phyloP scores from a whole-genome alignment of 2,113 vertebrate species.

The Xiphorhynchus elegans region DNA sequence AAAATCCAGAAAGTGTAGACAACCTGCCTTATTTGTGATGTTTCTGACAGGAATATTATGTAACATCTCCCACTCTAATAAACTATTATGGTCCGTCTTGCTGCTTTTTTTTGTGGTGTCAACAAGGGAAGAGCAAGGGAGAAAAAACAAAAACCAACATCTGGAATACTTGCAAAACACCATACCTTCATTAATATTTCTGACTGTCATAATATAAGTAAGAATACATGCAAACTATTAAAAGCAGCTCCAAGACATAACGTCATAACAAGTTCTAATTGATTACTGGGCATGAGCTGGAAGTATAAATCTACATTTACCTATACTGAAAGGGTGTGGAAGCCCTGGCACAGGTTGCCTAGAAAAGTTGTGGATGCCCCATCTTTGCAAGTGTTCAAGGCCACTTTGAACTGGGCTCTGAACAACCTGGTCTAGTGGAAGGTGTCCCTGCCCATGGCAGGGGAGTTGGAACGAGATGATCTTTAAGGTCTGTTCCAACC shows the following conservation, averaged over 20 bases:
- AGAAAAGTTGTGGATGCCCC: too few relatives aligned
- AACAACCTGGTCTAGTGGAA: neutral
- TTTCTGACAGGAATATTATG: neutral
- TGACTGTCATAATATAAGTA: neutral
- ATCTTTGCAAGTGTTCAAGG: too few relatives aligned
- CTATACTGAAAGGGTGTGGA: neutral
- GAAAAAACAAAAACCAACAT: neutral
- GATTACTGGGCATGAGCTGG: neutral
- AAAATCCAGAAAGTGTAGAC: neutral
- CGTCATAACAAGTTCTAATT: neutral
- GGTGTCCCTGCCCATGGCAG: neutral
- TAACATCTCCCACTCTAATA: neutral
- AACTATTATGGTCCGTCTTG: neutral
- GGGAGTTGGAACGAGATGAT: accelerated
- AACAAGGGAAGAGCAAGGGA: neutral
- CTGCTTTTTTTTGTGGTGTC: neutral
- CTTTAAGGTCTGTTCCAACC: neutral
- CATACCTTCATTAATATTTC: accelerated
- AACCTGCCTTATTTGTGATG: neutral
- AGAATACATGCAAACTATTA: neutral
- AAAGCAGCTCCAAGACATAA: neutral
- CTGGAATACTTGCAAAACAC: neutral
- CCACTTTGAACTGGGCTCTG: neutral
- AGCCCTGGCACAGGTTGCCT: too few relatives aligned
- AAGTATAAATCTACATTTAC: accelerated